phyloP scores from a whole-genome alignment of 2,797 vertebrate genomes.

The Chiloscyllium punctatum region DNA sequence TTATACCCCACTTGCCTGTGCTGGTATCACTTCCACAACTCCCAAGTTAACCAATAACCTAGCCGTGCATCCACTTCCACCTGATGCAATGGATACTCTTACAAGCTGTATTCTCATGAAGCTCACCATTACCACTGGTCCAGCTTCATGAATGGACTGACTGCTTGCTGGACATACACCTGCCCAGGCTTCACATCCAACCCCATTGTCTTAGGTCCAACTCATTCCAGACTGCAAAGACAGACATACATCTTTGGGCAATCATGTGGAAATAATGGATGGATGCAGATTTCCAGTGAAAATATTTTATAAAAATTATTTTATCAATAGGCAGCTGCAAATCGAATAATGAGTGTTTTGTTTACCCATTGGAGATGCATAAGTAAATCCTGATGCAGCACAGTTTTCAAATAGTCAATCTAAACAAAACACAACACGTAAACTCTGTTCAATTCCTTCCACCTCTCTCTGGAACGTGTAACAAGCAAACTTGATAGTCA shows the following conservation, averaged over 20 bases:
- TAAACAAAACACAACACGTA: constrained; percentile 12
- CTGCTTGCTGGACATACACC: neutral
- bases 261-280: neutral
- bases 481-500: neutral
- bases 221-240: neutral
- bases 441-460: neutral
- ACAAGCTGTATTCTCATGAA: neutral
- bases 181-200: neutral
- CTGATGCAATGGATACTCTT: neutral
- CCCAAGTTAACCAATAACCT: neutral
- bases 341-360: neutral
- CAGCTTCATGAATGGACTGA: neutral
- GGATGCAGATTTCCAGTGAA: neutral
- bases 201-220: no score
- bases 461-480: neutral
- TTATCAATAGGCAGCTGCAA: neutral
- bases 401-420: neutral
- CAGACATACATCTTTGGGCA: neutral
- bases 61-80: no score
- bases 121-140: neutral
- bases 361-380: constrained; percentile 9
- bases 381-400: neutral
- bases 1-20: neutral
- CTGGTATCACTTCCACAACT: neutral
- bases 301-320: neutral